These are phyloP conservation scores for Mareca strepera DNA, from an alignment of 2,797 vertebrate genomes.

Conservation along the genomic window DNA sequence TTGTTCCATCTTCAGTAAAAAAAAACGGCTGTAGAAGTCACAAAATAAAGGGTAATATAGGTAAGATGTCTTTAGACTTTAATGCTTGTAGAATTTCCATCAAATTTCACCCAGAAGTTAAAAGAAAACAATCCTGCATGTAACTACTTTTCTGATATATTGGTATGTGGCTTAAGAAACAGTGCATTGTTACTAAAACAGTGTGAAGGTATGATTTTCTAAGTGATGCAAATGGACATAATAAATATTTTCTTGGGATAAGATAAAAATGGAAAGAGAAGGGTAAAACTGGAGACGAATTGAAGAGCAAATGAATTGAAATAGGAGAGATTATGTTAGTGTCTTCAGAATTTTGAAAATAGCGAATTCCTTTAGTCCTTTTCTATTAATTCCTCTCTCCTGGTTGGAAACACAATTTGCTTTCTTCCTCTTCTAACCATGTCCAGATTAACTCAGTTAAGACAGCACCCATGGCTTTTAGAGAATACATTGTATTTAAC, in stretches of 20 bases:
- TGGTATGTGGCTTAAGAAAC: not conserved
- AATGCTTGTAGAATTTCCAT: not conserved
- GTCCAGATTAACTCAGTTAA: not conserved
- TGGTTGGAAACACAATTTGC: not conserved
- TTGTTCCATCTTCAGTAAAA: not conserved
- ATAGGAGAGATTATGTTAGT: not conserved
- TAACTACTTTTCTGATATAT: not conserved
- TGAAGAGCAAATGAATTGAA: not conserved
- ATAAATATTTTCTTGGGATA: not conserved
- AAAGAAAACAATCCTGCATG: not conserved
- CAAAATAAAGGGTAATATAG: not conserved
- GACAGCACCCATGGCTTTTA: not conserved
- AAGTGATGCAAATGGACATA: not conserved
- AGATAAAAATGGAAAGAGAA: not conserved
- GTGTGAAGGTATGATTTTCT: not conserved
- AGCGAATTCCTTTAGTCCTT: not conserved
- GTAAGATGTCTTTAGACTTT: not conserved
- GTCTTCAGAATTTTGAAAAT: not conserved
- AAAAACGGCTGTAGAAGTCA: not conserved
- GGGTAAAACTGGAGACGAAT: not conserved
- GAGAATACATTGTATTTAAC: not conserved
- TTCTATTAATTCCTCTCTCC: not conserved
- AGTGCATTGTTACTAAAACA: not conserved
- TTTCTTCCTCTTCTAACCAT: not conserved
- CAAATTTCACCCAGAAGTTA: not conserved